phyloP scores from a whole-genome alignment of 2,888 invertebrate genomes.

The Crioceris asparagi region DNA sequence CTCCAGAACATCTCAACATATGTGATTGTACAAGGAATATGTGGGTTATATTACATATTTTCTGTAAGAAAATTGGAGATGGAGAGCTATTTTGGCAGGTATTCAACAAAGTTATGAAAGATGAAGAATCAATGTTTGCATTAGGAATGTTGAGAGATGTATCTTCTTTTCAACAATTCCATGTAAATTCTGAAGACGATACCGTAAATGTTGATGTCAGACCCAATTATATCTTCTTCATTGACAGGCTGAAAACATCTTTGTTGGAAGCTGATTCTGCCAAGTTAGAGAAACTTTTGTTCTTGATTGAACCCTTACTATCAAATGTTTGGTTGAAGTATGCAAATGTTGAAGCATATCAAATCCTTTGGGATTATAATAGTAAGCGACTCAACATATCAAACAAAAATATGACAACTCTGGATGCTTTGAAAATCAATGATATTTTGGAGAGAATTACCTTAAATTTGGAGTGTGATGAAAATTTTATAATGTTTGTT shows the following conservation, averaged over 20 bases:
- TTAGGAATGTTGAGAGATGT: slow-evolving; percentile 28
- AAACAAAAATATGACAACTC: slow-evolving; percentile 18
- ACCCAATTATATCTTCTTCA: slow-evolving; percentile 27
- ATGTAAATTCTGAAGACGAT: slow-evolving; percentile 14
- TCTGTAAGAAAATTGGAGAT: slow-evolving; percentile 18
- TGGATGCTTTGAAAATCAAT: slow-evolving; percentile 16
- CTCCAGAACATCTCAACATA: slow-evolving; percentile 15
- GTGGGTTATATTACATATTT: slow-evolving; percentile 28
- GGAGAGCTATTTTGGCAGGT: slow-evolving; percentile 28
- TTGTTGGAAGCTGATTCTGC: slow-evolving; percentile 17
- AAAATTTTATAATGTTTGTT: slow-evolving; percentile 32
- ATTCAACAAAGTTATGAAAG: slow-evolving; percentile 25
- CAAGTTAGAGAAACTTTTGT: slow-evolving; percentile 23
- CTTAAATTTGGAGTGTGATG: slow-evolving; percentile 19
- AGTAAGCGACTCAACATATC: slow-evolving; percentile 29
- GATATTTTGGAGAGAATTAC: slow-evolving; percentile 23
- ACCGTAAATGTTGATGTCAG: slow-evolving; percentile 12
- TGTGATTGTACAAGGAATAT: slow-evolving; percentile 29
- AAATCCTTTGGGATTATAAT: slow-evolving; percentile 34
- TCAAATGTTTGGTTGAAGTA: slow-evolving; percentile 29
- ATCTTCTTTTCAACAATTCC: slow-evolving; percentile 21
- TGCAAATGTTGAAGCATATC: slow-evolving; percentile 31
- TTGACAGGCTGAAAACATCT: slow-evolving; percentile 24
- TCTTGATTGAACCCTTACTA: slow-evolving; percentile 25
- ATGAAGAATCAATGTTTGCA: slow-evolving; percentile 24